phyloP scores from a whole-genome alignment of 2,888 invertebrate species.

The Drosophila prostipennis region DNA sequence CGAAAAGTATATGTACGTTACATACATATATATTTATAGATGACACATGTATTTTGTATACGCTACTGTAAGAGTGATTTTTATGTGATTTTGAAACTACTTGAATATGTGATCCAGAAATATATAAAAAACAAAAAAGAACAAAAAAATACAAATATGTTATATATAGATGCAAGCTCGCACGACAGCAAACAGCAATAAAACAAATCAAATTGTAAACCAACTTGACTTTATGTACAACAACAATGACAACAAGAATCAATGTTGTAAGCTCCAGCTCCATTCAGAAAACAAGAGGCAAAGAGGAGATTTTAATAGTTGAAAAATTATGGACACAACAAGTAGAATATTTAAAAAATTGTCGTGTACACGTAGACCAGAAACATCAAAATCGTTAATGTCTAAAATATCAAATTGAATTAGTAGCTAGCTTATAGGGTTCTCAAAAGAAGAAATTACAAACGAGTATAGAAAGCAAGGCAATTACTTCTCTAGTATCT shows the following conservation, averaged over 20 bases:
- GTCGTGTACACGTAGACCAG: slow-evolving; percentile 23
- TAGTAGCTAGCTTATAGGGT: slow-evolving; percentile 64
- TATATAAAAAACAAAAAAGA: slow-evolving; percentile 52
- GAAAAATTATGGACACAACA: slow-evolving; percentile 11
- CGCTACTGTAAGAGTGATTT: slow-evolving; percentile 81
- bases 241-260: slow-evolving; percentile 32
- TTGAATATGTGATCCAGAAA: slow-evolving; percentile 80
- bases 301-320: slow-evolving; percentile 15
- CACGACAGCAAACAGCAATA: slow-evolving; percentile 56
- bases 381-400: slow-evolving; percentile 48
- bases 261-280: slow-evolving; percentile 66
- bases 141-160: slow-evolving; percentile 45
- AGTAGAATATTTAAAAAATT: slow-evolving; percentile 11
- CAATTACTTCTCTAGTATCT: slow-evolving; percentile 62
- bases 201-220: slow-evolving; percentile 57
- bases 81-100: slow-evolving; percentile 80
- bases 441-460: slow-evolving; percentile 34
- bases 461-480: slow-evolving; percentile 43
- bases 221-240: slow-evolving; percentile 63
- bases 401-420: slow-evolving; percentile 68
- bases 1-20: slow-evolving; percentile 51
- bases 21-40: slow-evolving; percentile 37
- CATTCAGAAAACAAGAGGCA: slow-evolving; percentile 61
- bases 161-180: slow-evolving; percentile 57
- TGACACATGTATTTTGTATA: slow-evolving; percentile 78